phyloP scores from a whole-genome alignment of 1,140 invertebrate species.

The Lordiphosa collinella region DNA sequence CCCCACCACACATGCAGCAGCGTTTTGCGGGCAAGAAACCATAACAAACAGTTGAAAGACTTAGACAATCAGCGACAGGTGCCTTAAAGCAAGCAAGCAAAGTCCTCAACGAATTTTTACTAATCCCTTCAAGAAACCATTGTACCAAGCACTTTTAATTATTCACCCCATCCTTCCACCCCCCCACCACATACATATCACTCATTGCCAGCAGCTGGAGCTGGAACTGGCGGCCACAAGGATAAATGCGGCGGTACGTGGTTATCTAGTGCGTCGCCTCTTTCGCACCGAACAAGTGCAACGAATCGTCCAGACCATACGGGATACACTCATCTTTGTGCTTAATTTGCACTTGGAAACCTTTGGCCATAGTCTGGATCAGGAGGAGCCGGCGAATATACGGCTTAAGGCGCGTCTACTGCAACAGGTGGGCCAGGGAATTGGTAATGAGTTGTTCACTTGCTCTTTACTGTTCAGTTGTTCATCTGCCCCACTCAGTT shows the following conservation, averaged over 20 bases:
- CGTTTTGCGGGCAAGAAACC: constrained; percentile 50
- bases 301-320: constrained; percentile 89
- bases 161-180: too few species aligned
- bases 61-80: constrained; percentile 26
- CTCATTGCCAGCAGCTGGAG: constrained; percentile 10
- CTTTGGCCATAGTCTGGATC: constrained; percentile 46
- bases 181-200: background rate
- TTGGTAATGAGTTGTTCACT: too few species aligned
- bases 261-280: constrained; percentile 89
- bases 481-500: too few species aligned
- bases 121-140: constrained; percentile 13
- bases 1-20: constrained; percentile 24
- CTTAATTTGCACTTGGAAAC: constrained; percentile 86
- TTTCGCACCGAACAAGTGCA: constrained; percentile 90
- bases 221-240: constrained; percentile 81
- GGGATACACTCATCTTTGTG: constrained; percentile 87
- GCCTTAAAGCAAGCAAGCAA: constrained; percentile 48
- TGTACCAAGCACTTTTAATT: background rate
- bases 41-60: constrained; percentile 6
- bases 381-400: constrained; percentile 83
- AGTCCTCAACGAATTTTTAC: constrained; percentile 6
- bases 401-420: constrained; percentile 83
- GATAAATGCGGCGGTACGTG: constrained; percentile 88
- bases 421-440: constrained; percentile 81
- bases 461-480: too few species aligned